These are phyloP conservation scores for Montipora cactus DNA, from an alignment of 64 coral and sea anemone species.

Conservation along the genomic window DNA sequence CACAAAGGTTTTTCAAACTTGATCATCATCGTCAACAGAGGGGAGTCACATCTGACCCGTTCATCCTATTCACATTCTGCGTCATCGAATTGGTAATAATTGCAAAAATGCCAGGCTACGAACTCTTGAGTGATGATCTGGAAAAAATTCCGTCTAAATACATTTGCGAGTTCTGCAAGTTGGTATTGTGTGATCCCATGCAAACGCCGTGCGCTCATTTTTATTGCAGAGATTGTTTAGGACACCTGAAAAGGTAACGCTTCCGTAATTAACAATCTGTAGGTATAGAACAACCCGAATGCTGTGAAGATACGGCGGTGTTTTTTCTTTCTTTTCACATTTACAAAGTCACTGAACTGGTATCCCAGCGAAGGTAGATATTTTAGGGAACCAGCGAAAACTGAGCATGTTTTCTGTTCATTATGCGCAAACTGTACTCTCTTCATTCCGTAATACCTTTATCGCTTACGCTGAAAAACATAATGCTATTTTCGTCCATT, in stretches of 20 bases:
- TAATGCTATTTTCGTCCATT: too few relatives aligned
- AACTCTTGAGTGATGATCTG: neutral
- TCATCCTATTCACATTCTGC: neutral
- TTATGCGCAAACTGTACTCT: too few relatives aligned
- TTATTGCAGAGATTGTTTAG: constrained; percentile 34
- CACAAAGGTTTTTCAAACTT: neutral
- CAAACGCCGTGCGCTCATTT: constrained; percentile 48
- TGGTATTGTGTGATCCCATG: constrained; percentile 6
- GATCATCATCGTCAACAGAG: neutral
- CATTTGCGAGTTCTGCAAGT: neutral
- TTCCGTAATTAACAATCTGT: neutral
- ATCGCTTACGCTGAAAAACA: too few relatives aligned
- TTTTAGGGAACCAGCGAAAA: too few relatives aligned
- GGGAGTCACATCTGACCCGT: neutral
- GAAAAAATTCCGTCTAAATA: constrained; percentile 1
- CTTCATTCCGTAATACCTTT: too few relatives aligned
- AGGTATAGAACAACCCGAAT: too few relatives aligned
- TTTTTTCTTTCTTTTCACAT: too few relatives aligned
- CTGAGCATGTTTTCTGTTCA: too few relatives aligned
- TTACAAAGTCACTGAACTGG: too few relatives aligned
- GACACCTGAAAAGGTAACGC: constrained; percentile 17
- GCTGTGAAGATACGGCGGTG: too few relatives aligned
- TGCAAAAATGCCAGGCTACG: constrained; percentile 6
- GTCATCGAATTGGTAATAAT: neutral
- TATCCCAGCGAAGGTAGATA: too few relatives aligned